phyloP scores from a whole-genome alignment of 1,140 invertebrate genomes.

The Nephila pilipes region DNA sequence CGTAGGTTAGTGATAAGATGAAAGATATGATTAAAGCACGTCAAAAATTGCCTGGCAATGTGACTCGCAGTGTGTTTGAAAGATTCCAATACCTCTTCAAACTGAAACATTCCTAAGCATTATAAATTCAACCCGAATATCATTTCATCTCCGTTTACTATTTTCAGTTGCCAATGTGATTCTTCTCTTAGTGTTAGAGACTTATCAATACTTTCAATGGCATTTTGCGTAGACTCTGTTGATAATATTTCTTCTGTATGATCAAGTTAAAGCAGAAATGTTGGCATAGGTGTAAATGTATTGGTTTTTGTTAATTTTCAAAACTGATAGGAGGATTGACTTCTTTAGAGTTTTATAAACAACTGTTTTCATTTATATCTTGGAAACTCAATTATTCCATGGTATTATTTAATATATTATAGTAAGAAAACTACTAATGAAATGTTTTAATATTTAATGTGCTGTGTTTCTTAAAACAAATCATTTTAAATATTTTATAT shows the following conservation, averaged over 20 bases:
- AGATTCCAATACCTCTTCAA: constrained; percentile 80
- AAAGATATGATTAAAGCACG: constrained; percentile 89
- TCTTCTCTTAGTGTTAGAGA: background rate
- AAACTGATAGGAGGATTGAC: too few relatives aligned
- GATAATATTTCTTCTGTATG: background rate
- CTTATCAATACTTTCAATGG: background rate
- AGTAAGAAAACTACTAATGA: too few relatives aligned
- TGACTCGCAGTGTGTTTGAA: constrained; percentile 89
- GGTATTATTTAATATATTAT: too few relatives aligned
- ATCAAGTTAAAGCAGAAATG: background rate
- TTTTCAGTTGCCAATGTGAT: background rate
- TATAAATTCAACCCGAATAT: background rate
- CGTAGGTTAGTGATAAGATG: constrained; percentile 86
- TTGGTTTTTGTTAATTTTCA: too few relatives aligned
- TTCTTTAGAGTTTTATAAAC: too few relatives aligned
- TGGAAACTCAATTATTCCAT: too few relatives aligned
- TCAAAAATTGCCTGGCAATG: constrained; percentile 92
- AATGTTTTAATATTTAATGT: too few relatives aligned
- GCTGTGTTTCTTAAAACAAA: too few relatives aligned
- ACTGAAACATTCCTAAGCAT: constrained; percentile 32
- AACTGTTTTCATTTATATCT: too few relatives aligned
- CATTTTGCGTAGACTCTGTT: background rate
- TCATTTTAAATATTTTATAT: too few relatives aligned
- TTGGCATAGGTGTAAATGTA: background rate
- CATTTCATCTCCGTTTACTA: constrained; percentile 14